Base-by-base conservation (phyloP, 2,113 vertebrate genomes). In the Pachyramphus minor region DNA sequence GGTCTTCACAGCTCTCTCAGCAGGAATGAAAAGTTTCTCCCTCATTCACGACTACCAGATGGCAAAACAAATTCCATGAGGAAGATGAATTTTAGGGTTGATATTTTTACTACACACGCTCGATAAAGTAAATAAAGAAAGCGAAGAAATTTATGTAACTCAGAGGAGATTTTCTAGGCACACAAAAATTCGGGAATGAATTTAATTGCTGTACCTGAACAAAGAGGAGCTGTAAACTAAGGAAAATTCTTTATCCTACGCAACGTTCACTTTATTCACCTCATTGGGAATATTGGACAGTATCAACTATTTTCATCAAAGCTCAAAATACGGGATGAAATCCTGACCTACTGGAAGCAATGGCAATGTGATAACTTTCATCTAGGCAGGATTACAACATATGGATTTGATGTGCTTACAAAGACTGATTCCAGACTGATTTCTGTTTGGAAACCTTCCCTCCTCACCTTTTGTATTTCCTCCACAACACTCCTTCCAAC, bases 41-140 rank as follows among this genome's bases (percentile, higher is more conserved):
- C 78, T 89, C 33, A 24, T 75, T 94, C 93, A 64, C 2, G 3
- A 87, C 73, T 94, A 81, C 80, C 96, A 96, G 93, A 97, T 96
- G 95, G 96, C 73, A 95, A 90, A 94, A 94, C 78, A 85, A 94
- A 92, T 90, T 96, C 96, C 90, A 81, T 6, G 22, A 94, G 94
- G 80, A 92, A 84, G 83, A 93, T 23, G 6, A 92, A 95, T 94
- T 95, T 95, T 68, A 84, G 66, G 49, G 58, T 49, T 94, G 92
- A 60, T 96, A 89, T 96, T 97, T 97, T 94, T 91, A 93, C 77
- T 90, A 92, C 71, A 75, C 44, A 5, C 13, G 12, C 83, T 87
- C 77, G 44, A 73, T 50, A 89, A 85, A 91, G 84, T 94, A 90
- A 94, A 95, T 95, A 95, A 84, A 82, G 89, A 94, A 60, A 16